Evolutionary conservation across 2,113 vertebrate genomes (phyloP).

Genomic region (Varanus salvator): DNA sequence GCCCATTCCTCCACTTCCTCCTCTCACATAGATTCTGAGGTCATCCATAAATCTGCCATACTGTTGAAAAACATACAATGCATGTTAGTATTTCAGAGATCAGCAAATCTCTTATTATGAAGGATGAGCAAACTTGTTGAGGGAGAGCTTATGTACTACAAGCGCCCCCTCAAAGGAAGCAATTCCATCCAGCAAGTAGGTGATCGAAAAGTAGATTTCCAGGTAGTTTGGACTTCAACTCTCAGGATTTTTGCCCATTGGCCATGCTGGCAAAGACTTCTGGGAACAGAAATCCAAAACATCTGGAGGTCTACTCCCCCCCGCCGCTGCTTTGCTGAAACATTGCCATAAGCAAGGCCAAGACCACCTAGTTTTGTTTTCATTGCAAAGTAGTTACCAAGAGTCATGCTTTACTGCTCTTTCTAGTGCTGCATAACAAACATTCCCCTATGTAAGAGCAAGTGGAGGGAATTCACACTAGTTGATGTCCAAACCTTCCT

Average conservation of each 20-base stretch:
- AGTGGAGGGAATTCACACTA: background rate
- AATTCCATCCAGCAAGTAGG: background rate
- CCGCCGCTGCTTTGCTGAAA: no score
- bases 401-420: background rate
- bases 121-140: background rate
- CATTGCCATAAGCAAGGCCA: background rate
- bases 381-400: background rate
- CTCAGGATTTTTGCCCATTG: no score
- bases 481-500: background rate
- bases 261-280: no score
- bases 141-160: background rate
- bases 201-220: no score
- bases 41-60: slow-evolving; percentile 92
- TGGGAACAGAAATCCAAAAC: no score
- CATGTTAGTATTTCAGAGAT: background rate
- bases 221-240: no score
- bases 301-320: no score
- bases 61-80: slow-evolving; percentile 69
- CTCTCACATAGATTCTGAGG: slow-evolving; percentile 86
- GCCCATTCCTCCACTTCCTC: slow-evolving; percentile 94
- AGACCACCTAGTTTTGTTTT: background rate
- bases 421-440: background rate
- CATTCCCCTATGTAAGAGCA: background rate
- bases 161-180: background rate
- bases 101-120: background rate